Conservation (phyloP, 2,888 invertebrate genomes). For the Agriotes lineatus region DNA sequence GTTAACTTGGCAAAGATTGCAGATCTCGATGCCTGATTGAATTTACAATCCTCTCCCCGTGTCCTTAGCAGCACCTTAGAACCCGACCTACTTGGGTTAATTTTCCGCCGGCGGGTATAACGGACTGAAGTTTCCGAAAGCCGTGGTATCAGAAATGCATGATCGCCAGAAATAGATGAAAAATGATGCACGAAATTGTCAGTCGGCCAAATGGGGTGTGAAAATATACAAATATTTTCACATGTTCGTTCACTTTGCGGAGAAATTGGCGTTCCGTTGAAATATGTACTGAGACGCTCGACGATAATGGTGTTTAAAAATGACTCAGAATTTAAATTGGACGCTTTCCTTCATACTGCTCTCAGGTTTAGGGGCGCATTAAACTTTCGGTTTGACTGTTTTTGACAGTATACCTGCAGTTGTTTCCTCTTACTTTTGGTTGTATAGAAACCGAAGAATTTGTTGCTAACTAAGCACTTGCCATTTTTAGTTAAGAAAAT, state of each 20-base stretch:
- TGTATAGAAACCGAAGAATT: too few relatives aligned
- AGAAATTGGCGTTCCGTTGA: not conserved
- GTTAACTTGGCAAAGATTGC: not conserved
- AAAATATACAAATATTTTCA: slow-evolving; percentile 12
- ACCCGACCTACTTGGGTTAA: too few relatives aligned
- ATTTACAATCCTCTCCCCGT: not conserved
- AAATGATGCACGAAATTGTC: slow-evolving; percentile 13
- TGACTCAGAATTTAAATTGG: not conserved
- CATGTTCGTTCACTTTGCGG: too few relatives aligned
- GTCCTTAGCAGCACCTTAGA: too few relatives aligned
- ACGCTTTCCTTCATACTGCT: not conserved
- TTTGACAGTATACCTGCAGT: too few relatives aligned
- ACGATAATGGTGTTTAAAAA: not conserved
- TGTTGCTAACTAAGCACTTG: too few relatives aligned
- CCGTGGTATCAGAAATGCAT: not conserved
- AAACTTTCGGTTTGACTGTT: too few relatives aligned
- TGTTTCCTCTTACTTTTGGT: too few relatives aligned
- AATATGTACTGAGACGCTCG: not conserved
- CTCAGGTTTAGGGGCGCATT: too few relatives aligned
- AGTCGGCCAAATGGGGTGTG: slow-evolving; percentile 13
- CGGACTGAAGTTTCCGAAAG: too few relatives aligned
- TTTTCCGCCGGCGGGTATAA: too few relatives aligned
- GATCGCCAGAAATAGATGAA: not conserved
- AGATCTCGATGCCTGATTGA: slow-evolving; percentile 7
- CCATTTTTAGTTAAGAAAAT: too few relatives aligned